Percentiles rank a stretch among this genome's conserved stretches.
These are phyloP conservation scores for Latrodectus hesperus DNA, from an alignment of 2,888 invertebrate species.

Conservation along the genomic window DNA sequence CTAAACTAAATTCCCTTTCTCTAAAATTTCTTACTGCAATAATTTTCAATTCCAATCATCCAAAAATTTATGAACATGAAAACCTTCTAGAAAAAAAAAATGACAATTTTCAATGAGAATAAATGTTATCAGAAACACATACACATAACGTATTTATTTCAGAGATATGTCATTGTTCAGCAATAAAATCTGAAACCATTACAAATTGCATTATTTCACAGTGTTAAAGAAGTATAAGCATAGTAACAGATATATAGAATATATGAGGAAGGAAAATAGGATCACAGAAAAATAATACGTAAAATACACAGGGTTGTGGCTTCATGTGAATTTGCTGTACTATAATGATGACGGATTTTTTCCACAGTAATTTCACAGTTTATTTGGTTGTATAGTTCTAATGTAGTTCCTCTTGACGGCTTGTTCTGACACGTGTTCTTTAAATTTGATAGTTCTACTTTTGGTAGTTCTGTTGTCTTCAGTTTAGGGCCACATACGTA, in stretches of 20 bases:
- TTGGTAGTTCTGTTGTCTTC: no score
- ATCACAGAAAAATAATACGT: constrained; percentile 24
- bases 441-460: no score
- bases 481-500: no score
- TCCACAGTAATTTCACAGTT: no score
- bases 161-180: constrained; percentile 47
- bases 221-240: constrained; percentile 37
- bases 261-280: constrained; percentile 15
- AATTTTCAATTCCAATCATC: no score
- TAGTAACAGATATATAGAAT: constrained; percentile 21
- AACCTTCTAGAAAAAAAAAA: background rate
- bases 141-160: constrained; percentile 38
- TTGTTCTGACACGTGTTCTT: no score
- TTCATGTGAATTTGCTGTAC: no score
- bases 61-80: background rate
- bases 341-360: no score
- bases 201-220: constrained; percentile 30
- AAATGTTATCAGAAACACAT: no score
- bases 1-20: background rate
- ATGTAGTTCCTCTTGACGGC: background rate
- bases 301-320: background rate
- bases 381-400: no score
- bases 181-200: constrained; percentile 49
- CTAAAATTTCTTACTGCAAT: no score
- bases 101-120: background rate